Base-by-base conservation (phyloP, 92 coral and sea anemone genomes). In the Scolanthus callimorphus region DNA sequence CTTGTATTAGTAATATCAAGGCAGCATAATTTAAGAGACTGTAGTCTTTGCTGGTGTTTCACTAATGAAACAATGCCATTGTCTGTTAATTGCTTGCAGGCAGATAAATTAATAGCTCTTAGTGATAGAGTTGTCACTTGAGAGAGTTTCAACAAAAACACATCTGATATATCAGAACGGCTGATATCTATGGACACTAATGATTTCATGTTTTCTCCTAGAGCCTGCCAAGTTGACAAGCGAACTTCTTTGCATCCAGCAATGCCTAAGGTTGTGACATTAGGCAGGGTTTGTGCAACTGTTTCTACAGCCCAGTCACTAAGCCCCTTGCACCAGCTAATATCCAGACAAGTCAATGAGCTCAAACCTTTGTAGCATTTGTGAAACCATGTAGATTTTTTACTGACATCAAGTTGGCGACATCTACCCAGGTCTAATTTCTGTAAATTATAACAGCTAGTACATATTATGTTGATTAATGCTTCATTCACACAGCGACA, bases 111-210 rank as follows among this genome's bases (percentile, higher is more conserved):
- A 21, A 88, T 60, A 21, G 63, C 77, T 57, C 38, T 52, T 12
- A 88, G 71, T n/a, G 49, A 29, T 22, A 88, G 52, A 23, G 79
- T 68, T 17, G 83, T 21, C n/a, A 78, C 34, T 63, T 88, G 76
- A 15, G 96, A 69, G 55, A 88, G 78, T 38, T 78, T 47, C 0
- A 82, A 71, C 51, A 88, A 70, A n/a, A 56, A 44, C 20, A 81
- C 90, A 64, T 88, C 90, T 10, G 90, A 67, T 19, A 88, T 78
- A 44, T 88, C 96, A 25, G 90, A 88, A 24, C 96, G 77, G 50
- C 96, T 83, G 15, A 88, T 67, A 63, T 88, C 96, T 13, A 88
- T 74, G 39, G 51, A 73, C 25, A 49, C 60, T 27, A 88, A 54
- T 12, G 71, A 46, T 3, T 62, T 39, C 23, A 73, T 19, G 41